Evolutionary conservation across 2,113 vertebrate species (phyloP), one percentile per base, ranked within the genome.

Genomic region (Pseudopodoces humilis): DNA sequence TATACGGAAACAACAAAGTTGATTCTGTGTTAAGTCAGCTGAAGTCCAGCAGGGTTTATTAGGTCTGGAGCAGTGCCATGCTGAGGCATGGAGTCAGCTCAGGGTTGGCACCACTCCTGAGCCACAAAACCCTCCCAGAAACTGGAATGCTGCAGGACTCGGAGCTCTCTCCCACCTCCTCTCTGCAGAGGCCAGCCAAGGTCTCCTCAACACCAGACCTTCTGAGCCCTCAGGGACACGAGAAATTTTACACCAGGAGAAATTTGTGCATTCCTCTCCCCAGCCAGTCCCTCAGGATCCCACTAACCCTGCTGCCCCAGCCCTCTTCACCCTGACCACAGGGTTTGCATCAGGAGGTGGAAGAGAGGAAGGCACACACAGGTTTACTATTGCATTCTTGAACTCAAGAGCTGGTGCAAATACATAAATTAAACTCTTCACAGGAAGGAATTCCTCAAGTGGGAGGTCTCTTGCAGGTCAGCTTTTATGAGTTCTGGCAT

Each of bases 31-130:
- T 10, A 58, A 65, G 79, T 46, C 50, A 93, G 11, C 43, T 69
- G 33, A 84, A 88, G 80, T 78, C 52, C 86, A 86, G 79, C 43
- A 67, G 68, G 39, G 46, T 90, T 95, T 86, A 88, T 85, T 49
- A 83, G 82, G 76, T 31, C 86, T 96, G 95, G 88, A 92, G 80
- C 33, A 55, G 35, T 23, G 91, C 88, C 95, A 88, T 0, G 0
- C 21, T 3, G 1, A 63, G 60, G 71, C 68, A 85, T 0, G 0
- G 56, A 46, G 86, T 92, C 83, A 93, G 77, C 28, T 65, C 70
- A 37, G 37, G 4, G 6, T 0, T 94, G 84, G 62, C 90, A 87
- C 24, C 1, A 2, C 49, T 84, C 44, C 74, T 4, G 7, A 85
- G 50, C 88, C 28, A 52, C 21, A 64, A 68, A 87, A 49, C 53